Evolutionary conservation across 2,888 invertebrate genomes (phyloP).

Genomic region (Ectemnius cavifrons): DNA sequence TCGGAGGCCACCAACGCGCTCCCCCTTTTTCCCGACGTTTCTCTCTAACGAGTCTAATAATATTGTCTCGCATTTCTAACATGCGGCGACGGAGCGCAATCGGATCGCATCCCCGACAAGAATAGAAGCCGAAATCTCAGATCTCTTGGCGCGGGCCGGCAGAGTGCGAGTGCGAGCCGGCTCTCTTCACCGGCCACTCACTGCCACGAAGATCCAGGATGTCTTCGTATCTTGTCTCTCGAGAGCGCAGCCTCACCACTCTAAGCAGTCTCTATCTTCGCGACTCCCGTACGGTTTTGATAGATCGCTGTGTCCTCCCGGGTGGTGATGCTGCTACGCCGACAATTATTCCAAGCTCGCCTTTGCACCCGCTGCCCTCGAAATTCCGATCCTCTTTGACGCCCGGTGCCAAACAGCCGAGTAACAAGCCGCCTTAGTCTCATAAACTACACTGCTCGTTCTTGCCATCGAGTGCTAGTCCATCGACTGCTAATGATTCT

Average conservation of each 20-base stretch:
- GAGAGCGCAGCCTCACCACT: slow-evolving; percentile 2
- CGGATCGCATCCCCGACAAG: slow-evolving; percentile 68
- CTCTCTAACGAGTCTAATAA: slow-evolving; percentile 67
- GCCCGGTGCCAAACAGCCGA: neutral
- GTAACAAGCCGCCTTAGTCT: no score
- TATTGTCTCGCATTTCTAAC: slow-evolving; percentile 72
- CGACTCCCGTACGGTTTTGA: slow-evolving; percentile 10
- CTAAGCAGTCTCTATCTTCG: slow-evolving; percentile 6
- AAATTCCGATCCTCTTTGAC: slow-evolving; percentile 25
- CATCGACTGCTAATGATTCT: no score
- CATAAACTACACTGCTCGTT: no score
- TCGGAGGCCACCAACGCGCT: neutral
- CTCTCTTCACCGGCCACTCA: slow-evolving; percentile 22
- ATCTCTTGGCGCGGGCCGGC: slow-evolving; percentile 66
- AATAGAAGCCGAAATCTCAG: slow-evolving; percentile 71
- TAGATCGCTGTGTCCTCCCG: neutral
- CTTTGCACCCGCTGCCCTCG: slow-evolving; percentile 31
- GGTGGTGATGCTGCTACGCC: slow-evolving; percentile 21
- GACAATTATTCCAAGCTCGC: slow-evolving; percentile 26
- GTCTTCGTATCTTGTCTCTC: slow-evolving; percentile 1
- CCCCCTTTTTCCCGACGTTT: slow-evolving; percentile 25
- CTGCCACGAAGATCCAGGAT: neutral
- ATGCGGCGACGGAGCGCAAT: slow-evolving; percentile 66
- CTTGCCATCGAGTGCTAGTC: no score
- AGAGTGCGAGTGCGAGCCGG: neutral